Evolutionary conservation across 2,888 invertebrate species (phyloP), one percentile per base, ranked within the genome.

Genomic region (Candidula unifasciata): DNA sequence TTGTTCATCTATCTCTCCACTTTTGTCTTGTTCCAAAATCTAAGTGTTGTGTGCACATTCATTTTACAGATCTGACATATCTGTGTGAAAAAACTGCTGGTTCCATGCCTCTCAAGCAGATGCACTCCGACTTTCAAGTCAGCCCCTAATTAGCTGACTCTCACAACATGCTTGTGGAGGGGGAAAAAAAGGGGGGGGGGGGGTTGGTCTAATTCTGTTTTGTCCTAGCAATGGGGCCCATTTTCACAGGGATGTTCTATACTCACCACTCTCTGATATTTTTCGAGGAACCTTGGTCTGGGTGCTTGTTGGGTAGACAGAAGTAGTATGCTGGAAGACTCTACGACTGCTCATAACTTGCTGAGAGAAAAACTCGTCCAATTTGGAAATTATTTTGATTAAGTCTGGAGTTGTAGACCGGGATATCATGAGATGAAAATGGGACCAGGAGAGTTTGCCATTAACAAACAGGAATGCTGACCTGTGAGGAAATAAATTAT

Each of bases 361-460:
- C 94, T 98, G 98, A 87, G 97, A 96, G 94, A 99, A 99, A 95
- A 99, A 99, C 94, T 99, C 98, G 91, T 98, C 98, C 60, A 99
- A 95, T 93, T 99, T 99, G 88, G 97, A 96, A 93, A 97, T 97
- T 97, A 99, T 99, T 95, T 99, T 99, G 78, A 98, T 95, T 86
- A 99, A 95, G 94, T 99, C 99, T 0, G 98, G 97, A 0, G 99
- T 98, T 1, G 99, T 99, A 78, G 98, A 98, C 94, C 98, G 97
- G 8, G 97, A 97, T 93, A 99, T 98, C 95, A 99, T 96, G 90
- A 99, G 95, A 95, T 99, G 99, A 71, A 99, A 95, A 92, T 97
- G 98, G 93, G 98, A 97, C 99, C 99, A 99, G 87, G 96, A 87
- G 82, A 99, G 95, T 90, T 97, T 97, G 69, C 97, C 97, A 93